phyloP scores from a whole-genome alignment of 2,888 invertebrate genomes.

The Hydraecia micacea region DNA sequence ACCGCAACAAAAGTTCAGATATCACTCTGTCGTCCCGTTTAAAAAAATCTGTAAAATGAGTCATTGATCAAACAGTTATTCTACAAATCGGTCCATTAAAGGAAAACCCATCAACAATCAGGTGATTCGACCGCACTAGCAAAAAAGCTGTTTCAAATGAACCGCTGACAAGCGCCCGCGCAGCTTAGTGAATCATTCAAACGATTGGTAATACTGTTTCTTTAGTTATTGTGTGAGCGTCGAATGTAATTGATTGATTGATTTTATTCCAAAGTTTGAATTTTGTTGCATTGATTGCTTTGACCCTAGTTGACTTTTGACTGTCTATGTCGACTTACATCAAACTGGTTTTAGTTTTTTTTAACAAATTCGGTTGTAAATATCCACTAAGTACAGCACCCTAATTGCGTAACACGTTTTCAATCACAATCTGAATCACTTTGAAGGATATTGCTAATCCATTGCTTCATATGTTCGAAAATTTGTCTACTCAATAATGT shows the following conservation, averaged over 20 bases:
- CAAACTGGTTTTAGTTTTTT: neutral
- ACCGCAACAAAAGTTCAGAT: neutral
- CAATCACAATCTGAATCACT: too few relatives aligned
- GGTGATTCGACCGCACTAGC: constrained; percentile 36
- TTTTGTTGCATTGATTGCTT: constrained; percentile 14
- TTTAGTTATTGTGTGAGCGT: constrained; percentile 29
- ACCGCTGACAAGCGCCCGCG: constrained; percentile 25
- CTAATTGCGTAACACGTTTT: too few relatives aligned
- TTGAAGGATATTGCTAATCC: neutral
- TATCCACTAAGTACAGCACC: neutral
- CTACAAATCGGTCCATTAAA: constrained; percentile 18
- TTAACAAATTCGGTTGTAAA: neutral
- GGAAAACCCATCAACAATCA: constrained; percentile 43
- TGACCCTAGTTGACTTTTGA: constrained; percentile 29
- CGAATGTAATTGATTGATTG: constrained; percentile 9
- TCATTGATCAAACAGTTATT: constrained; percentile 37
- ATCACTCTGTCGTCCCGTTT: neutral
- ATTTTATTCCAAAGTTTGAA: constrained; percentile 10
- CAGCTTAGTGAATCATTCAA: constrained; percentile 48
- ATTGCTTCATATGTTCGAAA: neutral
- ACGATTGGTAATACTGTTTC: constrained; percentile 33
- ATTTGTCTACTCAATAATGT: neutral
- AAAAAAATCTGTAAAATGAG: neutral
- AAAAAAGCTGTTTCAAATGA: constrained; percentile 44
- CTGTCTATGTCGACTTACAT: neutral